These are phyloP conservation scores for Amiota minor DNA, from an alignment of 2,888 invertebrate genomes.

Conservation along the genomic window DNA sequence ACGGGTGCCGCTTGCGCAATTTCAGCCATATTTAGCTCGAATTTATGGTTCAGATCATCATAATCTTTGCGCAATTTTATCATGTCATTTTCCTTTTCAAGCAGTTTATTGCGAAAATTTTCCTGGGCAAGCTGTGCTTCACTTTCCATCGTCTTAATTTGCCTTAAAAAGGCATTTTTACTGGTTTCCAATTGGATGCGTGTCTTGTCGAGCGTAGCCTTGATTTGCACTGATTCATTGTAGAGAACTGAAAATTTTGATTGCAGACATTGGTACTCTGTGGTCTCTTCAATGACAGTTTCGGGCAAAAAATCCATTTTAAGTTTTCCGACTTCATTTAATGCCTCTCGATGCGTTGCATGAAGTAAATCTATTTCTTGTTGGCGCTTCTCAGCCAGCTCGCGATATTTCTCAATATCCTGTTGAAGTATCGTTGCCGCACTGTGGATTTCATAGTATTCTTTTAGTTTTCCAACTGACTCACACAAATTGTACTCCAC, in stretches of 20 bases:
- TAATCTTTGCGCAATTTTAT: conserved; percentile 96
- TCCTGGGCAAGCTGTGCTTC: conserved; percentile 96
- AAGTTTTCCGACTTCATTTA: conserved; percentile 95
- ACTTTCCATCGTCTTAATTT: conserved; percentile 99
- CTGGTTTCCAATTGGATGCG: conserved; percentile 88
- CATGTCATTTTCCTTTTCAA: conserved; percentile 94
- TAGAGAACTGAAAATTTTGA: conserved; percentile 98
- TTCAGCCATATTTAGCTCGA: conserved; percentile 97
- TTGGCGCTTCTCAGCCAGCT: conserved; percentile 91
- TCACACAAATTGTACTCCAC: conserved; percentile 93
- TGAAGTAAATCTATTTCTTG: conserved; percentile 95
- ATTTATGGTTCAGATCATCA: conserved; percentile 97
- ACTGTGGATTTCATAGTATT: conserved; percentile 83
- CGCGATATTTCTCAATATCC: conserved; percentile 93
- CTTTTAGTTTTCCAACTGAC: conserved; percentile 92
- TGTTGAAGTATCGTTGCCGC: conserved; percentile 76
- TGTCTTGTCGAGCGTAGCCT: conserved; percentile 94
- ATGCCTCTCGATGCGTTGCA: conserved; percentile 90
- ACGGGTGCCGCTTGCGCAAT: conserved; percentile 99
- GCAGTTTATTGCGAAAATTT: conserved; percentile 93
- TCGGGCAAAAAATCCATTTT: conserved; percentile 98
- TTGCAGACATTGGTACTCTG: conserved; percentile 97
- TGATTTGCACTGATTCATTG: conserved; percentile 97
- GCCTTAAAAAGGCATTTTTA: conserved; percentile 93
- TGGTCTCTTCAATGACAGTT: conserved; percentile 96